Evolutionary conservation across 2,113 vertebrate species (phyloP).

Genomic region (Hippocampus comes): DNA sequence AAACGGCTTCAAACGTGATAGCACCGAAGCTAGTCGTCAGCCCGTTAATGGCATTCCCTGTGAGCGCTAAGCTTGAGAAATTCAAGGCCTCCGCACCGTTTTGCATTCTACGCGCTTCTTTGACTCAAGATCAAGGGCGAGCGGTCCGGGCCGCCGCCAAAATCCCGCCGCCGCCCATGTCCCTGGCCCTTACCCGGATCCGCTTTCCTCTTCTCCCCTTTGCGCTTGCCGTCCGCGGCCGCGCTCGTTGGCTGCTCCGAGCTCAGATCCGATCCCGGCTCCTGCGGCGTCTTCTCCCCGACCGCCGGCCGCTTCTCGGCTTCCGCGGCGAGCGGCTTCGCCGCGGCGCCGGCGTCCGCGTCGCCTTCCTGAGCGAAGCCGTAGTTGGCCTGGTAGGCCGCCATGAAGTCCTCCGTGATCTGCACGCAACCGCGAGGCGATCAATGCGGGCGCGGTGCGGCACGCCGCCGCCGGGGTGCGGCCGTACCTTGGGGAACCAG

Average conservation of each 20-base stretch:
- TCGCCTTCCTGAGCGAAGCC: constrained; percentile 78
- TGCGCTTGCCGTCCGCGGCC: constrained; percentile 76
- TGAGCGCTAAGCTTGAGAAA: no score
- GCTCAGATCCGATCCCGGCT: not conserved
- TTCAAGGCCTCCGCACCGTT: no score
- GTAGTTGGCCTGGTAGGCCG: constrained; percentile 92
- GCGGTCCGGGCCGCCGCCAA: no score
- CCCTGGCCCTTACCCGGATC: constrained; percentile 73
- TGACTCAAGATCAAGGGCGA: no score
- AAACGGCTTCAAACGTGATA: no score
- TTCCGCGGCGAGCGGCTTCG: constrained; percentile 26
- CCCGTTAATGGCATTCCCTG: no score
- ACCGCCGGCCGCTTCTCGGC: constrained; percentile 36
- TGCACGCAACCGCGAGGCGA: constrained; percentile 31
- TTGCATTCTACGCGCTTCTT: no score
- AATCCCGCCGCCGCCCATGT: no score
- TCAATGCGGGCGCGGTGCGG: not conserved
- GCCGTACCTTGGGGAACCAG: constrained; percentile 91
- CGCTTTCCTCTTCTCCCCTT: constrained; percentile 85
- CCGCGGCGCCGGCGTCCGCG: constrained; percentile 52
- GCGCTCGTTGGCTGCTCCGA: constrained; percentile 34
- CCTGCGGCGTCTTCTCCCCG: constrained; percentile 29
- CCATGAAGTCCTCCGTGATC: constrained; percentile 95
- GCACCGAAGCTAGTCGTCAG: no score
- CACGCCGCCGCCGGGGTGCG: not conserved